Evolutionary conservation across 2,888 invertebrate genomes (phyloP).

Genomic region (Xestia c-nigrum): DNA sequence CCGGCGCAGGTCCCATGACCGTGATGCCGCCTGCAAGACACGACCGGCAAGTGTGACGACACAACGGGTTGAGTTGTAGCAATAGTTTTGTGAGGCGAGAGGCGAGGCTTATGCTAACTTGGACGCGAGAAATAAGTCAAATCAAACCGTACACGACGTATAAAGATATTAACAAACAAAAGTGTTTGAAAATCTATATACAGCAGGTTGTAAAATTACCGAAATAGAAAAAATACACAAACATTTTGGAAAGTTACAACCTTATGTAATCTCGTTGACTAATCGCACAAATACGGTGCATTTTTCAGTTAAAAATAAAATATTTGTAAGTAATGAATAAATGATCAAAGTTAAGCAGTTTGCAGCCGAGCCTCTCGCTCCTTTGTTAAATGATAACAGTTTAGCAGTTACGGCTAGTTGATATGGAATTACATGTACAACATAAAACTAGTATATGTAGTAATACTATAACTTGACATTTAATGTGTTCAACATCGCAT

Average conservation of each 20-base stretch:
- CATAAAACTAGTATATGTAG: constrained; percentile 10
- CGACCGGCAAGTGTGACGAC: constrained; percentile 76
- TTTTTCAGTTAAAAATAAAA: neutral
- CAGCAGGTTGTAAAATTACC: constrained; percentile 13
- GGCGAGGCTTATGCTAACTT: constrained; percentile 27
- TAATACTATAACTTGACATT: constrained; percentile 26
- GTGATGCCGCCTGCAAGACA: constrained; percentile 82
- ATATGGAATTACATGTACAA: constrained; percentile 45
- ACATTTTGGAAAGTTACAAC: neutral
- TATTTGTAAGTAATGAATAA: neutral
- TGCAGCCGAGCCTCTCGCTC: constrained; percentile 40
- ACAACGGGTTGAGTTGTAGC: constrained; percentile 25
- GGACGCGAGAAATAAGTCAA: constrained; percentile 10
- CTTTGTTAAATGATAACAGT: constrained; percentile 31
- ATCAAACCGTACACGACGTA: neutral
- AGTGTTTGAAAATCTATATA: neutral
- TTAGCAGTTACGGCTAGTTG: constrained; percentile 40
- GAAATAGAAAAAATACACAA: neutral
- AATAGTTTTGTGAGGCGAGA: constrained; percentile 42
- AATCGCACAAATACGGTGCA: neutral
- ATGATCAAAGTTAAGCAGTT: neutral
- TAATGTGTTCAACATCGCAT: constrained; percentile 38
- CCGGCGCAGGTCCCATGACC: constrained; percentile 82
- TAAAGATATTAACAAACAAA: neutral
- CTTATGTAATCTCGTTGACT: neutral